Base-by-base conservation (phyloP, 2,797 vertebrate species). In the Pseudochromis fuscus region DNA sequence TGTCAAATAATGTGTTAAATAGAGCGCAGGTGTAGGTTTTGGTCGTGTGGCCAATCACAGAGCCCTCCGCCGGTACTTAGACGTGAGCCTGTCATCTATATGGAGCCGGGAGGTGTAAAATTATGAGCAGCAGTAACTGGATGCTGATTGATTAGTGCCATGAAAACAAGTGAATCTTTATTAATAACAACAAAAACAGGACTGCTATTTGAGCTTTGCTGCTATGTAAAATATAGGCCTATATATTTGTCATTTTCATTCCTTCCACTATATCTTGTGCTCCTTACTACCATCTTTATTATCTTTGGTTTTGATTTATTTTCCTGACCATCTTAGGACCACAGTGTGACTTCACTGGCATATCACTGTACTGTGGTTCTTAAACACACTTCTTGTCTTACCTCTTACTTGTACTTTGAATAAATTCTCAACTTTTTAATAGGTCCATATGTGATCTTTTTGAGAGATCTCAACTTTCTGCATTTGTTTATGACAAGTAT, bases 11-110 rank as follows among this genome's bases (percentile, higher is more conserved):
- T 4, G 51, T 30, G 67, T 57, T 13, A 67, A 44, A 69, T 78
- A 82, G 65, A 50, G 23, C 24, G 35, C 52, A 67, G 37, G 18
- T 69, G 56, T 25, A 37, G 16, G 46, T 44, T 76, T 72, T 45
- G 48, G 64, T 67, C 28, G 46, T 11, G 67, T 33, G 59, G 11
- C 63, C 52, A 75, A 70, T 82, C 37, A 46, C 18, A 37, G 12
- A 74, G 45, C 63, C 52, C 30, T 64, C 27, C 27, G 52, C 58
- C 23, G 24, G 23, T 31, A 4, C 30, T 31, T 27, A 19, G 70
- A 75, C 62, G 31, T 24, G 52, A 60, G 28, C 27, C 19, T 28
- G 13, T 44, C 37, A 45, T 11, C 7, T n/a, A n/a, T n/a, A n/a
- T n/a, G n/a, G n/a, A n/a, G n/a, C n/a, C n/a, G n/a, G n/a, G n/a